Percentiles rank a stretch among this genome's conserved stretches.
phyloP scores from a whole-genome alignment of 2,888 invertebrate species.

The Philereme vetulata region DNA sequence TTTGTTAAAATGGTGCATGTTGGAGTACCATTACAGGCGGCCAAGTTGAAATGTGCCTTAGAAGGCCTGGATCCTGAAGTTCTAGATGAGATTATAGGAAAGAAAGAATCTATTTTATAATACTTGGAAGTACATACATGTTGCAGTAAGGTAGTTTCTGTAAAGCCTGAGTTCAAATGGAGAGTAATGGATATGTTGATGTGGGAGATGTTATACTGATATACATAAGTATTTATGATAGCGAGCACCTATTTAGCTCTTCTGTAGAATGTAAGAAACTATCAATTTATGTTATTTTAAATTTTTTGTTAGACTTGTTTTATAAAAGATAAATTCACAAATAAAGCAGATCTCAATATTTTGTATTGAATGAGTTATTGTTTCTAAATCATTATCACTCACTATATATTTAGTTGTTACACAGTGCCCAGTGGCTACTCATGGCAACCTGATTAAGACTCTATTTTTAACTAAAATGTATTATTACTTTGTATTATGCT shows the following conservation, averaged over 20 bases:
- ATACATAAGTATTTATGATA: no score
- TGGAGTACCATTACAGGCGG: slow-evolving; percentile 92
- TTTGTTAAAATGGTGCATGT: slow-evolving; percentile 96
- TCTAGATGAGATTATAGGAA: slow-evolving; percentile 34
- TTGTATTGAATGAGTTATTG: no score
- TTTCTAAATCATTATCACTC: no score
- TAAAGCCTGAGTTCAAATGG: no score
- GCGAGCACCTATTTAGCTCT: no score
- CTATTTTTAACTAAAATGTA: no score
- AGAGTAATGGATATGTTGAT: background rate
- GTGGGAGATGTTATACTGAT: background rate
- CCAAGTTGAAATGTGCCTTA: slow-evolving; percentile 85
- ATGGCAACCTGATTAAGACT: no score
- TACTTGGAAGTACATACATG: no score
- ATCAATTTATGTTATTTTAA: background rate
- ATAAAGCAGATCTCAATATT: slow-evolving; percentile 12
- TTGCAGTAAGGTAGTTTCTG: no score
- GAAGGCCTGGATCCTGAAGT: slow-evolving; percentile 92
- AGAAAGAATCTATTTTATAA: slow-evolving; percentile 1
- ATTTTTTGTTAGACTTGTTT: background rate
- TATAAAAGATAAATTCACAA: background rate
- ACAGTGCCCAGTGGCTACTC: no score
- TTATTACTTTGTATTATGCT: no score
- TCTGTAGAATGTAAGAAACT: background rate
- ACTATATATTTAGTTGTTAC: no score